phyloP scores from a whole-genome alignment of 2,888 invertebrate genomes.

The Cosmorhoe ocellata region DNA sequence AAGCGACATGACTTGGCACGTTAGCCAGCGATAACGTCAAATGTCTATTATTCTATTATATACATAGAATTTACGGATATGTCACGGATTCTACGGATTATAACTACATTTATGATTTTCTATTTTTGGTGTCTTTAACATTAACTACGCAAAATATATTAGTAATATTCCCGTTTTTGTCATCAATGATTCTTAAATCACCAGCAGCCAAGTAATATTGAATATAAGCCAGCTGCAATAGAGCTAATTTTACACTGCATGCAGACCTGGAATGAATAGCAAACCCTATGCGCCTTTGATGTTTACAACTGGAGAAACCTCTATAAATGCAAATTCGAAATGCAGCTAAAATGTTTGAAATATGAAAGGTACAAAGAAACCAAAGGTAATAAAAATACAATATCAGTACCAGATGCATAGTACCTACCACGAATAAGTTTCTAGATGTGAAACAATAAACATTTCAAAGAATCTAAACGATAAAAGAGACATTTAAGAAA shows the following conservation, averaged over 20 bases:
- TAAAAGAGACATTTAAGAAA: not conserved
- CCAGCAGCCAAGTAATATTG: no score
- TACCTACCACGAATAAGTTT: constrained; percentile 4
- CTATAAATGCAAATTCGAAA: constrained; percentile 24
- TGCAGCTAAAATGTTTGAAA: constrained; percentile 12
- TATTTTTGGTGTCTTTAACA: no score
- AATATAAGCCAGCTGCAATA: not conserved
- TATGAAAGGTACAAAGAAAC: constrained; percentile 14
- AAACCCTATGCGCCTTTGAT: constrained; percentile 14
- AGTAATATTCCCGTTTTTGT: no score
- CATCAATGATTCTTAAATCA: no score
- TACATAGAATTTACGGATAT: no score
- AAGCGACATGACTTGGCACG: not conserved
- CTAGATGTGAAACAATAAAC: constrained; percentile 16
- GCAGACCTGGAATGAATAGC: not conserved
- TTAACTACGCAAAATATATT: no score
- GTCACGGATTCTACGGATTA: no score
- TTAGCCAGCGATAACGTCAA: no score
- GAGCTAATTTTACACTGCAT: not conserved
- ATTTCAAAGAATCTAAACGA: constrained; percentile 4
- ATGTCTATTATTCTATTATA: no score
- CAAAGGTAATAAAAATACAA: constrained; percentile 11
- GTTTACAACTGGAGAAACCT: constrained; percentile 21
- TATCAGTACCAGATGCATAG: not conserved
- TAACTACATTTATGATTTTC: no score